Base-by-base conservation (phyloP, 2,888 invertebrate genomes). In the Brachyptera risi region DNA sequence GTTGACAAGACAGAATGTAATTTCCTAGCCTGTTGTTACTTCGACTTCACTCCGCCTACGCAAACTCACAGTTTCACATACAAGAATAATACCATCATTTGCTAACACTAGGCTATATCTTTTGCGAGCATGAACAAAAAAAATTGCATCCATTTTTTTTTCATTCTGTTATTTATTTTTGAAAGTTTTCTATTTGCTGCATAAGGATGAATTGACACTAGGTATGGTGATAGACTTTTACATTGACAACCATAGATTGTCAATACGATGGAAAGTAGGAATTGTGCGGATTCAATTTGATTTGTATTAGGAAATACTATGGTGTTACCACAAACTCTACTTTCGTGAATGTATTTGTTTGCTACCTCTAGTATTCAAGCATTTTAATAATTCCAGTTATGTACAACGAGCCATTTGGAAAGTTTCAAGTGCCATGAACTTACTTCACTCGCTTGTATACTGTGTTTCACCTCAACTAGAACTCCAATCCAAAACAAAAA, bases 1-100 rank as follows among this genome's bases (percentile, higher is more conserved):
- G 37, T 54, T 54, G 54, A 54, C 54, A 54, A 54, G 37, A 54
- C 37, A 37, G 54, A 54, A 54, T 54, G 54, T 37, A 54, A 54
- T 54, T 54, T 54, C 37, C 37, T 54, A 31, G 13, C 17, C 37
- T 54, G 19, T 35, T 54, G 31, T 27, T 37, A 54, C 37, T 54
- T 54, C 54, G 54, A 19, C 54, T 54, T 54, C 54, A 17, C 37
- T 54, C 13, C 27, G 50, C 50, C 15, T 21, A 23, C 50, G 27
- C 13, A n/a, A 13, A 44, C 27, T 27, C n/a, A 17, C 50, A 51
- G 50, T 51, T 51, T 51, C 15, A 51, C 27, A 51, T 26, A 51
- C 21, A 42, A 42, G 21, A 42, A 21, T 42, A 21, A 19, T 7
- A 17, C 21, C 21, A 42, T 42, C 21, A 42, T 21, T 42, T 19